Evolutionary conservation across 2,888 invertebrate species (phyloP), one percentile per base, ranked within the genome.

Genomic region (Phalera bucephala): DNA sequence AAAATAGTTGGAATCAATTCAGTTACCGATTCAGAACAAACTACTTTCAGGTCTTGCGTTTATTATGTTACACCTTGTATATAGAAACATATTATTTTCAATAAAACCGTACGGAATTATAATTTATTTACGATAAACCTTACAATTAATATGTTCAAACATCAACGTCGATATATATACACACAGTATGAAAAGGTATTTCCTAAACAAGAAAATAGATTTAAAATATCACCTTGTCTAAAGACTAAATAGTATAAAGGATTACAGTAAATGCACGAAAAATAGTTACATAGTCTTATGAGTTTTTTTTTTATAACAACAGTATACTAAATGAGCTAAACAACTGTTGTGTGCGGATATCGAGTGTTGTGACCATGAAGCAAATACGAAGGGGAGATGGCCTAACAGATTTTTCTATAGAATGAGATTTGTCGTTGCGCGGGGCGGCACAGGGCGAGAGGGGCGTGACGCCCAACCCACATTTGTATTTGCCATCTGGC

Each of bases 261-360:
- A 79, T 85, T 88, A 86, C 86, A 89, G 88, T 89, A 89, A 87
- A 89, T 86, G 80, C 85, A 82, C 88, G 80, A 88, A 89, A 89
- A 88, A 89, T 89, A 89, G 86, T 83, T 69, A 76, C 68, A 72
- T 81, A 85, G 82, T 85, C 80, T 86, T 74, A 79, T 68, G 64
- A 72, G 68, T 40, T 49, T 46, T 50, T 75, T 74, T 49, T 64
- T 76, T 74, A 56, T 77, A 80, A 83, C 75, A 81, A 80, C 72
- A 73, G 69, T 76, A 67, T 67, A 68, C 50, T 70, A 69, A 51
- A 65, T 71, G 71, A 74, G 64, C 71, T 76, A 70, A 76, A 79
- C 69, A 75, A 77, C 63, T 54, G 52, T 64, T 62, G 72, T 60
- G 72, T 76, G 78, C 78, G 64, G 70, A 67, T 67, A 71, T 62